phyloP scores from a whole-genome alignment of 2,888 invertebrate species.

The Eurytoma adleriae region DNA sequence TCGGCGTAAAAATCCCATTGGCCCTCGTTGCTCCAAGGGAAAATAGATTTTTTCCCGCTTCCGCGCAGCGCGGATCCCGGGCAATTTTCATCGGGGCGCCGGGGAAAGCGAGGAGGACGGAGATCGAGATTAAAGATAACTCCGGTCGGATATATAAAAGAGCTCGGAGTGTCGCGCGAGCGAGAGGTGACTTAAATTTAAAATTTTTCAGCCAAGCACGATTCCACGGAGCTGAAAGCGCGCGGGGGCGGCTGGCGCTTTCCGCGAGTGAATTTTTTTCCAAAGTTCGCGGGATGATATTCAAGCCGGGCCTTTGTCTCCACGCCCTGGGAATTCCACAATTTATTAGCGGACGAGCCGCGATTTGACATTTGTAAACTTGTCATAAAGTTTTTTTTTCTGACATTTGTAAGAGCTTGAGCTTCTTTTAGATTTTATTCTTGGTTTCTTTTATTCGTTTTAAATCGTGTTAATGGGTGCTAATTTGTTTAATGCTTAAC shows the following conservation, averaged over 20 bases:
- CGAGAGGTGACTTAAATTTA: conserved; percentile 11
- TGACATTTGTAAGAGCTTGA: no score
- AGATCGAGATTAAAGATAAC: conserved; percentile 42
- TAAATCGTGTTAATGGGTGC: no score
- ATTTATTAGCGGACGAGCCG: no score
- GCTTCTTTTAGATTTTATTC: no score
- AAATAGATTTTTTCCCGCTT: conserved; percentile 1
- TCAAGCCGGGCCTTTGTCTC: neutral
- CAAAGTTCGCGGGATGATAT: neutral
- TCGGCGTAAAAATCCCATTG: neutral
- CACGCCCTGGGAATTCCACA: no score
- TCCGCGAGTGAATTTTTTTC: conserved; percentile 14
- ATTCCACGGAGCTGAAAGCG: neutral
- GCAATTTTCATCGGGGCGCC: neutral
- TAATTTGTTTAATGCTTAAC: no score
- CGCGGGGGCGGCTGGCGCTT: neutral
- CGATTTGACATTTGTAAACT: no score
- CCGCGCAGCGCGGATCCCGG: neutral
- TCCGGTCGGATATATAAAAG: conserved; percentile 7
- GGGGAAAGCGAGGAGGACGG: neutral
- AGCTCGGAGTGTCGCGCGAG: neutral
- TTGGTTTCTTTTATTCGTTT: no score
- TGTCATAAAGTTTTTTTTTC: no score
- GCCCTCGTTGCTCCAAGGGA: neutral
- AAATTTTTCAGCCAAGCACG: neutral